phyloP scores from a whole-genome alignment of 2,888 invertebrate species.

The Horisme vitalbata region DNA sequence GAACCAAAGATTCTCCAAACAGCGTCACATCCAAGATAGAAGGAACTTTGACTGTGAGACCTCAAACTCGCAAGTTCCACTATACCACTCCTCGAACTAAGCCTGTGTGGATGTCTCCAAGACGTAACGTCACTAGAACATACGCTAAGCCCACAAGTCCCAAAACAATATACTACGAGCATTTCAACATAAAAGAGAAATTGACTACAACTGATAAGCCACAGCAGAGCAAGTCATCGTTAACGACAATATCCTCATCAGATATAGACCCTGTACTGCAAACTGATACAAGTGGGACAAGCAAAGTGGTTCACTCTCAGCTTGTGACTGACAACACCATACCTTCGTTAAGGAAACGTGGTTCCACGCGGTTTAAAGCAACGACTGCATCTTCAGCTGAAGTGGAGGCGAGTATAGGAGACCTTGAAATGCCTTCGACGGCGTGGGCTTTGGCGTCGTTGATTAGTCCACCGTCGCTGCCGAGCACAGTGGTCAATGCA shows the following conservation, averaged over 20 bases:
- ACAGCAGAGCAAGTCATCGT: conserved; percentile 47
- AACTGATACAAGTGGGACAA: conserved; percentile 62
- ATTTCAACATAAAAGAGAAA: conserved; percentile 68
- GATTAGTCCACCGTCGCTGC: conserved; percentile 61
- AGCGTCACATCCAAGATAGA: conserved; percentile 62
- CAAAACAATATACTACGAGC: conserved; percentile 70
- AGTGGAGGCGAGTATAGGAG: conserved; percentile 48
- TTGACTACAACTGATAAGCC: conserved; percentile 49
- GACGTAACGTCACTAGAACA: conserved; percentile 56
- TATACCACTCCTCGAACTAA: conserved; percentile 67
- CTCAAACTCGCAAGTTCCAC: conserved; percentile 62
- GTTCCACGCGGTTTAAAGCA: conserved; percentile 69
- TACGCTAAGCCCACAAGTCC: conserved; percentile 52
- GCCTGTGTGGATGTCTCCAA: conserved; percentile 72
- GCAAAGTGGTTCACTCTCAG: conserved; percentile 68
- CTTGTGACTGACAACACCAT: conserved; percentile 74
- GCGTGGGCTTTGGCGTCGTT: conserved; percentile 80
- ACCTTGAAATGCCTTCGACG: conserved; percentile 73
- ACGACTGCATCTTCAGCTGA: conserved; percentile 57
- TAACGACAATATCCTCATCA: conserved; percentile 72
- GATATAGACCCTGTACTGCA: conserved; percentile 77
- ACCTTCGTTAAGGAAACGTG: conserved; percentile 74
- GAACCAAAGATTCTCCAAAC: conserved; percentile 64
- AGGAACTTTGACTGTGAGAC: conserved; percentile 45
- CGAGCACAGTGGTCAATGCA: conserved; percentile 46